These are phyloP conservation scores for Corapipo altera DNA, from an alignment of 2,113 vertebrate species.

Conservation along the genomic window DNA sequence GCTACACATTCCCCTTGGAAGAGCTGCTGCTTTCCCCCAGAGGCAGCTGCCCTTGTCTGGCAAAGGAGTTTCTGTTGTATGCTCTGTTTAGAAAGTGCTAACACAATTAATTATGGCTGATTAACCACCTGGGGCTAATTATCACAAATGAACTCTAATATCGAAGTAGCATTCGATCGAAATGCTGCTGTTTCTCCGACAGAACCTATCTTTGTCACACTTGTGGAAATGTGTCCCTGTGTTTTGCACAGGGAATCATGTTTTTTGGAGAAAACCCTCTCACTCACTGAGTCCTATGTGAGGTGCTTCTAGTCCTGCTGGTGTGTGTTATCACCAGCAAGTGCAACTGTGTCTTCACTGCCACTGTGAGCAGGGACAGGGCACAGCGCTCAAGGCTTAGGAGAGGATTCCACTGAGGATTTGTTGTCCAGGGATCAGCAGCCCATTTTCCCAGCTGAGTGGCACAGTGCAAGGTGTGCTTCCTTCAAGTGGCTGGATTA, in stretches of 20 bases:
- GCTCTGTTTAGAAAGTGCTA: neutral
- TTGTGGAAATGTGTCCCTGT: neutral
- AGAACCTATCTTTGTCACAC: neutral
- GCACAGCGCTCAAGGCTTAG: neutral
- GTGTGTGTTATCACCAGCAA: neutral
- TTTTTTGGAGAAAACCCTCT: neutral
- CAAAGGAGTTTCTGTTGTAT: neutral
- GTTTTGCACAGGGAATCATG: neutral
- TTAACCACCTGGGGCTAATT: slow-evolving; percentile 51
- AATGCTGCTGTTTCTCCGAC: neutral
- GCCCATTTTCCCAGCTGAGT: neutral
- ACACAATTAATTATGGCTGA: slow-evolving; percentile 30
- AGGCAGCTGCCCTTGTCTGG: neutral
- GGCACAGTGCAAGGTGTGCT: accelerated
- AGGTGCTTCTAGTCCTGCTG: neutral
- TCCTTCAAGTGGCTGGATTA: neutral
- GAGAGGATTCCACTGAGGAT: neutral
- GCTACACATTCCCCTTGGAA: neutral
- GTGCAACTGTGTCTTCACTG: accelerated
- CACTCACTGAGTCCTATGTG: neutral
- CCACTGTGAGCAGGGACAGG: neutral
- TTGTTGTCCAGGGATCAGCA: neutral
- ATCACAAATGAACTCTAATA: neutral
- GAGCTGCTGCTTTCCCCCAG: neutral
- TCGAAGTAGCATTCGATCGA: neutral